Evolutionary conservation across 2,113 vertebrate species (phyloP).

Genomic region (Dascyllus trimaculatus): DNA sequence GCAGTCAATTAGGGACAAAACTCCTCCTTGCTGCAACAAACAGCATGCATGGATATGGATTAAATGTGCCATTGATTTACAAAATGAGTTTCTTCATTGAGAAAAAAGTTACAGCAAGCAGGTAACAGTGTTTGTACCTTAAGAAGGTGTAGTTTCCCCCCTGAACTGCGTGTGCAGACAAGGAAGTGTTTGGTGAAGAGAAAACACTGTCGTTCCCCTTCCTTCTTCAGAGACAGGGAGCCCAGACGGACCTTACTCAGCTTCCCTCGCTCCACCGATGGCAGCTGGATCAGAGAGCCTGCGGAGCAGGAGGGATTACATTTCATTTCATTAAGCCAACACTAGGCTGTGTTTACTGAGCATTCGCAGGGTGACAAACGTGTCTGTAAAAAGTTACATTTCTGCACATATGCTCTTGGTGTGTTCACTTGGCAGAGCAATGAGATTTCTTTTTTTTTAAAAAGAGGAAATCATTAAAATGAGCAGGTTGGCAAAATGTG

Average conservation of each 20-base stretch:
- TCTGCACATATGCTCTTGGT: neutral
- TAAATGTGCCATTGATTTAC: neutral
- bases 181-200: constrained; percentile 99
- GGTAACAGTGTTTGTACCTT: constrained; percentile 85
- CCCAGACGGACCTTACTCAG: constrained; percentile 97
- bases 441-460: rapidly evolving
- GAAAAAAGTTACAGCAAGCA: neutral
- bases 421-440: neutral
- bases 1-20: constrained; percentile 96
- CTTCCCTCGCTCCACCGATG: constrained; percentile 96
- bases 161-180: constrained; percentile 98
- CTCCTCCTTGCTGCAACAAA: constrained; percentile 93
- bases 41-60: no score
- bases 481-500: neutral
- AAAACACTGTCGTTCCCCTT: constrained; percentile 98
- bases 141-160: constrained; percentile 97
- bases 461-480: neutral
- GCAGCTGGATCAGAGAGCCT: constrained; percentile 99
- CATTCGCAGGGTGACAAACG: constrained; percentile 12
- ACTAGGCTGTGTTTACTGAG: constrained; percentile 38
- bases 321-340: constrained; percentile 37
- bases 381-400: neutral
- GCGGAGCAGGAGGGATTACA: constrained; percentile 51
- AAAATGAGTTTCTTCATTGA: neutral
- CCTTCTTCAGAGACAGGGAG: constrained; percentile 96